These are phyloP conservation scores for Tetragonisca angustula DNA, from an alignment of 2,888 invertebrate species.

Conservation along the genomic window DNA sequence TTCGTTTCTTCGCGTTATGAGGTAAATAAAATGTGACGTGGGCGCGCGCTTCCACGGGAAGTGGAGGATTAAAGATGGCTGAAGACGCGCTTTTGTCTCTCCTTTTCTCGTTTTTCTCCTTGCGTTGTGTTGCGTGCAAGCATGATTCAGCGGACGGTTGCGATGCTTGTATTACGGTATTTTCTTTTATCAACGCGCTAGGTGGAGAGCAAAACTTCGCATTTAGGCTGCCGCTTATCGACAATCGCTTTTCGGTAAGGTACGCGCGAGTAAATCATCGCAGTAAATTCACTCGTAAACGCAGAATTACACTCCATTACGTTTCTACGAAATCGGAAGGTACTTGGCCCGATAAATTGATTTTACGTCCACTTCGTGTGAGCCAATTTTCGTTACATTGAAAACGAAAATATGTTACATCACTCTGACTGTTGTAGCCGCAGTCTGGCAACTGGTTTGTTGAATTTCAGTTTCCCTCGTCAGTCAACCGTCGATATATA, in stretches of 20 bases:
- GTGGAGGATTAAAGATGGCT: neutral
- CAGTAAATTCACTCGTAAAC: no score
- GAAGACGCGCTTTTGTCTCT: neutral
- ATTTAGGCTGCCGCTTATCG: neutral
- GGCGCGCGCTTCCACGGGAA: neutral
- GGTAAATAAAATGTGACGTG: neutral
- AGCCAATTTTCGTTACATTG: no score
- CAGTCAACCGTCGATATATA: no score
- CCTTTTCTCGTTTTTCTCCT: neutral
- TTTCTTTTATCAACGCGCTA: neutral
- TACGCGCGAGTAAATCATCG: neutral
- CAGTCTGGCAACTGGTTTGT: no score
- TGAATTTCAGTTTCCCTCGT: no score
- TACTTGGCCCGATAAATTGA: no score
- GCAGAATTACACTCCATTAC: no score
- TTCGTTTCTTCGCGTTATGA: accelerated
- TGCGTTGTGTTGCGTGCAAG: neutral
- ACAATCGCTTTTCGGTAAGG: neutral
- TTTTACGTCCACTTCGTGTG: no score
- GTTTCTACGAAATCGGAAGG: no score
- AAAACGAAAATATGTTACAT: no score
- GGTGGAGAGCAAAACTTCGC: neutral
- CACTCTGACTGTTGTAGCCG: no score
- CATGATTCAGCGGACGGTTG: neutral
- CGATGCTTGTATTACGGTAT: neutral